Evolutionary conservation across 2,888 invertebrate genomes (phyloP).

Genomic region (Philonicus albiceps): DNA sequence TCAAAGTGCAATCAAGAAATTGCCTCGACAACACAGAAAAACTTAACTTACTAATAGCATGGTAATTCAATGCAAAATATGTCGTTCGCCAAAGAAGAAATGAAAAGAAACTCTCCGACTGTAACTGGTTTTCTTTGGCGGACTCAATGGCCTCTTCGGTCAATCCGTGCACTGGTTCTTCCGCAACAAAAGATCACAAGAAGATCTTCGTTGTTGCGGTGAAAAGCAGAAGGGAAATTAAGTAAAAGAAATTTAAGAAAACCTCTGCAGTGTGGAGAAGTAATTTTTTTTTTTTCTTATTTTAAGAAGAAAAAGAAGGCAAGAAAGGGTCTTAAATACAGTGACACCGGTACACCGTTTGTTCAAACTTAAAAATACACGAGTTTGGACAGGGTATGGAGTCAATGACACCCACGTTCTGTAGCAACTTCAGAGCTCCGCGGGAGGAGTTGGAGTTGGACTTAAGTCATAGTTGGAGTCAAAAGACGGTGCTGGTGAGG

Average conservation of each 20-base stretch:
- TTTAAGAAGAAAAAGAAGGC: no score
- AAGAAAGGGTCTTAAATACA: not conserved
- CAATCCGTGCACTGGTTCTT: not conserved
- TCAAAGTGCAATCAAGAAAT: conserved; percentile 18
- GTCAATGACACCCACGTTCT: conserved; percentile 37
- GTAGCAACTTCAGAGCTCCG: not conserved
- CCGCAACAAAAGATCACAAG: conserved; percentile 17
- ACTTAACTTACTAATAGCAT: conserved; percentile 13
- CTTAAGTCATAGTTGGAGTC: not conserved
- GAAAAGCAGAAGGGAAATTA: not conserved
- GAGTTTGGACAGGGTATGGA: not conserved
- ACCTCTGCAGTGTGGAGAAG: not conserved
- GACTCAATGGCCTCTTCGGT: not conserved
- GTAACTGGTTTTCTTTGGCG: conserved; percentile 9
- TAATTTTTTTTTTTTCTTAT: no score
- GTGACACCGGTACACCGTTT: not conserved
- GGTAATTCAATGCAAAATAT: conserved; percentile 22
- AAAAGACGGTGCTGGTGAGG: not conserved
- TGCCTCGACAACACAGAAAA: not conserved
- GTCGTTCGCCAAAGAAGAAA: not conserved
- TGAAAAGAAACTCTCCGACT: conserved; percentile 3
- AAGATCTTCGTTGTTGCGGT: not conserved
- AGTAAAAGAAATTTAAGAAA: not conserved
- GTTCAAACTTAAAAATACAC: not conserved
- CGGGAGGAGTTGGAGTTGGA: no score